Conservation (phyloP, 2,113 vertebrate species). For the Campylomormyrus numenius region DNA sequence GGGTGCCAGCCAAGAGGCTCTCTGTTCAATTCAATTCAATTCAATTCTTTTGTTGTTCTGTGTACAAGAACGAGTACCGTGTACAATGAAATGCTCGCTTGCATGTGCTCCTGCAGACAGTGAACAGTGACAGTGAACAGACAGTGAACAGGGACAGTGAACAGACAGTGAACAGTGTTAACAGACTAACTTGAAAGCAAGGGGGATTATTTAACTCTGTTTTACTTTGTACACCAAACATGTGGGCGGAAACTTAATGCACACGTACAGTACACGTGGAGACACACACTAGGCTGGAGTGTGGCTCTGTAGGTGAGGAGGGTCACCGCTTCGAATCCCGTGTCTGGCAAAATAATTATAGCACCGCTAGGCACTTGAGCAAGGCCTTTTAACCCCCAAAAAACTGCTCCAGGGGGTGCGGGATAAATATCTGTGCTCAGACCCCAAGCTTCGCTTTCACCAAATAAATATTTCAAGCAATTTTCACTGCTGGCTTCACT, state of each 20-base stretch:
- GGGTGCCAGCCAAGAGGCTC: not conserved
- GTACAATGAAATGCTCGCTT: no score
- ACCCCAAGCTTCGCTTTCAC: not conserved
- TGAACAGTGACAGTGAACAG: no score
- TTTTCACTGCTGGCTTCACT: not conserved
- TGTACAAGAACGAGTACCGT: no score
- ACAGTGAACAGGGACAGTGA: no score
- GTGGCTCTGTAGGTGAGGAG: not conserved
- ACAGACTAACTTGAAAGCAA: not conserved
- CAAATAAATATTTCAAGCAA: not conserved
- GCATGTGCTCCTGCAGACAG: no score
- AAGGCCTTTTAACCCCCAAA: not conserved
- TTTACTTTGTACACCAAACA: not conserved
- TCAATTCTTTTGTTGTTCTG: no score
- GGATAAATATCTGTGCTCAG: not conserved
- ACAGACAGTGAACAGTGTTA: not conserved
- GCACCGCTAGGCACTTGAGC: not conserved
- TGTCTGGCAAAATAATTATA: not conserved
- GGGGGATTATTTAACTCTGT: not conserved
- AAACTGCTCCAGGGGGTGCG: not conserved
- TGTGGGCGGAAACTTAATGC: not conserved
- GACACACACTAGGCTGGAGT: not conserved
- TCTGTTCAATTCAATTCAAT: not conserved
- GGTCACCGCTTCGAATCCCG: not conserved
- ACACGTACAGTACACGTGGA: not conserved